Evolutionary conservation across 2,797 vertebrate genomes (phyloP).

Genomic region (Enteromius fasciolatus): DNA sequence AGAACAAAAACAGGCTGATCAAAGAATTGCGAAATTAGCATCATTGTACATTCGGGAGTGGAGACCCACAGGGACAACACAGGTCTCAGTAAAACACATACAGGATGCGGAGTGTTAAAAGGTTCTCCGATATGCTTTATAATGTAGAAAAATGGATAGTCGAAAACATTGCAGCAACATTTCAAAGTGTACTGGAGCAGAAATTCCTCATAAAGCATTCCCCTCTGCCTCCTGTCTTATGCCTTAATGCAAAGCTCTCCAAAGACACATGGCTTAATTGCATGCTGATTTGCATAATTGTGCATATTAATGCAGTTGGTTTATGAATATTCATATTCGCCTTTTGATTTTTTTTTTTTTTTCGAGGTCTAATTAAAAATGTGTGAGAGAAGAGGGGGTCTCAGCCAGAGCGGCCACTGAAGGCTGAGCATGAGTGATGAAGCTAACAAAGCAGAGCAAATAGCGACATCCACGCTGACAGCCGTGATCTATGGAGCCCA

Average conservation of each 20-base stretch:
- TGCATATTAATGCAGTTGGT: constrained; percentile 91
- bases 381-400: constrained; percentile 76
- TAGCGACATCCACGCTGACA: constrained; percentile 82
- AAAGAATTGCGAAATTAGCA: constrained; percentile 53
- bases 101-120: constrained; percentile 9
- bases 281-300: constrained; percentile 95
- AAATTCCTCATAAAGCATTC: constrained; percentile 84
- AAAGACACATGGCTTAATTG: constrained; percentile 92
- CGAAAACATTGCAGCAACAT: constrained; percentile 53
- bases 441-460: constrained; percentile 83
- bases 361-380: constrained; percentile 87
- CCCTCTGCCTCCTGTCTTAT: constrained; percentile 79
- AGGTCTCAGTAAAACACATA: constrained; percentile 15
- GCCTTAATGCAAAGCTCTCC: constrained; percentile 85
- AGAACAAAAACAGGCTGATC: constrained; percentile 54
- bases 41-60: constrained; percentile 44
- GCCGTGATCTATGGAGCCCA: constrained; percentile 82
- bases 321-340: constrained; percentile 93
- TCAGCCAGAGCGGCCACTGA: constrained; percentile 70
- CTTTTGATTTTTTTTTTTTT: constrained; percentile 83
- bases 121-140: background rate
- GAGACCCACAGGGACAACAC: constrained; percentile 12
- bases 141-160: constrained; percentile 26
- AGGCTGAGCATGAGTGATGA: constrained; percentile 81
- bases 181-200: constrained; percentile 81